A percentile compares a stretch with the other conserved stretches of the same genome.
Evolutionary conservation across 2,113 vertebrate genomes (phyloP).

Genomic region (Corvus cornix): DNA sequence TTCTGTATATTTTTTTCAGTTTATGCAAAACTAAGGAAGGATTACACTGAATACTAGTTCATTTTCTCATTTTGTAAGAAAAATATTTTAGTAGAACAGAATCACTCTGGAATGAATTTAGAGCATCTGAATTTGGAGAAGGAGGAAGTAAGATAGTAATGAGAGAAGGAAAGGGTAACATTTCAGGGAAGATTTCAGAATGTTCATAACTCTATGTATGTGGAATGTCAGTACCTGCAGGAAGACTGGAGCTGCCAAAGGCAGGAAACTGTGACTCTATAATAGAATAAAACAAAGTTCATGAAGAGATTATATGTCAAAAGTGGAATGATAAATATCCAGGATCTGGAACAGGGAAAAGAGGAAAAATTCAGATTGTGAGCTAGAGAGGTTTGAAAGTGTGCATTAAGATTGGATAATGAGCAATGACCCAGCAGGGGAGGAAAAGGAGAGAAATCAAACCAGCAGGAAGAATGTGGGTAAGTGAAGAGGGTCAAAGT

Average conservation of each 20-base stretch:
- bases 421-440: slow-evolving; percentile 10
- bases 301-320: background rate
- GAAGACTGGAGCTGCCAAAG: background rate
- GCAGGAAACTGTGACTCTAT: background rate
- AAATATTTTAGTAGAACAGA: background rate
- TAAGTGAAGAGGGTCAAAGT: background rate
- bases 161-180: background rate
- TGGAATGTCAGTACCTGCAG: background rate
- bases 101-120: background rate
- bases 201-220: background rate
- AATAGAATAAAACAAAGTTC: background rate
- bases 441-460: background rate
- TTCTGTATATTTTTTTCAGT: background rate
- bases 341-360: background rate
- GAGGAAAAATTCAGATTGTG: background rate
- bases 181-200: background rate
- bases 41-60: background rate
- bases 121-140: background rate
- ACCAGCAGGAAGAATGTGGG: background rate
- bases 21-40: background rate
- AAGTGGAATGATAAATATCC: background rate
- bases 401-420: background rate
- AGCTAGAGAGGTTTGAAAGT: background rate
- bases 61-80: background rate
- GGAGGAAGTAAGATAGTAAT: background rate